phyloP scores from a whole-genome alignment of 2,888 invertebrate species.

The Lapara coniferarum region DNA sequence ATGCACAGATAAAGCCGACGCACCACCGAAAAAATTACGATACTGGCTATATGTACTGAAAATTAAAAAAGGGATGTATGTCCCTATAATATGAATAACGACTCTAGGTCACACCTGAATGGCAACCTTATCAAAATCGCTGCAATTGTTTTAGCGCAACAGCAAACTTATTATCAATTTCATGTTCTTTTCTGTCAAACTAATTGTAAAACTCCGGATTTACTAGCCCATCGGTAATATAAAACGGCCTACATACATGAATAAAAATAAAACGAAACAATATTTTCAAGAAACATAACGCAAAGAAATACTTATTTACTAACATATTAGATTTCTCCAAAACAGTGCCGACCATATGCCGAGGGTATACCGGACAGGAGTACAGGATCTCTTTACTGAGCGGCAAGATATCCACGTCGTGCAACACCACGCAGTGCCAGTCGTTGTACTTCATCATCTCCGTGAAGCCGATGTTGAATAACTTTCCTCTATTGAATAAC shows the following conservation, averaged over 20 bases:
- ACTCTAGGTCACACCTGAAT: no score
- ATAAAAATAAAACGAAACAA: no score
- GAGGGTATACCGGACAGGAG: conserved; percentile 92
- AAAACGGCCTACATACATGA: no score
- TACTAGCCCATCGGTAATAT: no score
- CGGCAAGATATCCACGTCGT: conserved; percentile 96
- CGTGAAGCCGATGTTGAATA: conserved; percentile 96
- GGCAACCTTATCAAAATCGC: no score
- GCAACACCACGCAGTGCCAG: conserved; percentile 95
- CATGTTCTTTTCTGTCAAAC: no score
- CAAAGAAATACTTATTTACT: conserved; percentile 17
- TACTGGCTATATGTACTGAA: conserved; percentile 88
- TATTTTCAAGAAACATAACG: no score
- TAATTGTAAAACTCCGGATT: no score
- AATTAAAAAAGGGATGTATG: no score
- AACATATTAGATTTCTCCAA: conserved; percentile 42
- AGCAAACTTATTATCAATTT: no score
- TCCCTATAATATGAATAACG: no score
- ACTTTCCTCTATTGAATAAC: conserved; percentile 93
- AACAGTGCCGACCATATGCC: conserved; percentile 91
- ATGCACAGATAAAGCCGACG: conserved; percentile 91
- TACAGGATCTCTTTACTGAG: conserved; percentile 94
- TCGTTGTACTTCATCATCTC: conserved; percentile 89
- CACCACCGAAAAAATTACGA: conserved; percentile 93
- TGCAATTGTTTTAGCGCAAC: no score